A percentile compares a stretch with the other conserved stretches of the same genome.
phyloP scores from a whole-genome alignment of 2,113 vertebrate genomes.

The Syrrhaptes paradoxus region DNA sequence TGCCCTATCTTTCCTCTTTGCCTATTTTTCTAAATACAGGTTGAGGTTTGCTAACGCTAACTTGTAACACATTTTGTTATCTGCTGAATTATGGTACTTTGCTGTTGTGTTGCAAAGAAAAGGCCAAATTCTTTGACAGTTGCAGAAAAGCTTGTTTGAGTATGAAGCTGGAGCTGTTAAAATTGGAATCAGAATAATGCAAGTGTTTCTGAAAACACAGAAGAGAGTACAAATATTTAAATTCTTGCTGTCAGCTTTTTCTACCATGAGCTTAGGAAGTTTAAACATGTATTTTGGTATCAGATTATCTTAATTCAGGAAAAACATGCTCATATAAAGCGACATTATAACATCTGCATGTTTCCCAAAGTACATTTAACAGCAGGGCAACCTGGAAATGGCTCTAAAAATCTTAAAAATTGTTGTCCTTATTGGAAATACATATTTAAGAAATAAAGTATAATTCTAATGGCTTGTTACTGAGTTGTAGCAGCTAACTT shows the following conservation, averaged over 20 bases:
- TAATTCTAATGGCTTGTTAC: background rate
- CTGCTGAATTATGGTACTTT: background rate
- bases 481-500: background rate
- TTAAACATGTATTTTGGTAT: background rate
- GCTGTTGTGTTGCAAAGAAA: background rate
- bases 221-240: background rate
- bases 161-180: background rate
- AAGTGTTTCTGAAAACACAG: background rate
- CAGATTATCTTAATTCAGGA: background rate
- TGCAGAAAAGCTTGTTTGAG: background rate
- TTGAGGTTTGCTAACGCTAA: background rate
- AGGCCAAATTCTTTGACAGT: background rate
- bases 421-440: background rate
- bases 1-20: background rate
- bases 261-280: background rate
- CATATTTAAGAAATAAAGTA: background rate
- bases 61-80: background rate
- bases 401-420: background rate
- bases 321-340: background rate
- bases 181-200: background rate
- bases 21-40: background rate
- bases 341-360: background rate
- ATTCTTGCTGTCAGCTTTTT: background rate
- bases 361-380: background rate
- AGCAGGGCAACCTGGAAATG: fast-evolving